phyloP scores from a whole-genome alignment of 2,797 vertebrate genomes.

The Coluber constrictor region DNA sequence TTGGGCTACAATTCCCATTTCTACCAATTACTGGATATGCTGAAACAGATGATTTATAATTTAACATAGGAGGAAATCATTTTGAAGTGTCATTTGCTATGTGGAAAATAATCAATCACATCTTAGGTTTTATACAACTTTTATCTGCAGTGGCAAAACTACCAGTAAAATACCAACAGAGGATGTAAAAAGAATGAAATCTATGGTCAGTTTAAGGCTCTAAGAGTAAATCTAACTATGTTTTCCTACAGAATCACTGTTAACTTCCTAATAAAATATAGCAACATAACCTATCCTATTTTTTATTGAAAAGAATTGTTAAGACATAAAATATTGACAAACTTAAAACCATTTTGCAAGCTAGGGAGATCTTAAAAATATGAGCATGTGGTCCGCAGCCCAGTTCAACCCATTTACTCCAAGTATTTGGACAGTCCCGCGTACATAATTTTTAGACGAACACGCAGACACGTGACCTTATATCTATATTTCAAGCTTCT shows the following conservation, averaged over 20 bases:
- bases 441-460: background rate
- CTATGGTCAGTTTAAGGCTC: background rate
- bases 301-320: background rate
- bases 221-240: background rate
- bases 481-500: background rate
- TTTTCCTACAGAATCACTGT: background rate
- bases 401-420: background rate
- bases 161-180: background rate
- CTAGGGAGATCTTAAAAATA: background rate
- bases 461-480: background rate
- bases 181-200: background rate
- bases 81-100: background rate
- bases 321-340: background rate
- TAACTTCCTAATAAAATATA: background rate
- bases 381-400: background rate
- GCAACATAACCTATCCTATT: background rate
- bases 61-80: background rate
- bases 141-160: too few species aligned
- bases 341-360: background rate
- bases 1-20: background rate
- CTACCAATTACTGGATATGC: background rate
- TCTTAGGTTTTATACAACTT: background rate
- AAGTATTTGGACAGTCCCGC: background rate
- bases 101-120: background rate
- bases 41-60: background rate